phyloP scores from a whole-genome alignment of 1,140 invertebrate genomes.

The Papilio dardanus region DNA sequence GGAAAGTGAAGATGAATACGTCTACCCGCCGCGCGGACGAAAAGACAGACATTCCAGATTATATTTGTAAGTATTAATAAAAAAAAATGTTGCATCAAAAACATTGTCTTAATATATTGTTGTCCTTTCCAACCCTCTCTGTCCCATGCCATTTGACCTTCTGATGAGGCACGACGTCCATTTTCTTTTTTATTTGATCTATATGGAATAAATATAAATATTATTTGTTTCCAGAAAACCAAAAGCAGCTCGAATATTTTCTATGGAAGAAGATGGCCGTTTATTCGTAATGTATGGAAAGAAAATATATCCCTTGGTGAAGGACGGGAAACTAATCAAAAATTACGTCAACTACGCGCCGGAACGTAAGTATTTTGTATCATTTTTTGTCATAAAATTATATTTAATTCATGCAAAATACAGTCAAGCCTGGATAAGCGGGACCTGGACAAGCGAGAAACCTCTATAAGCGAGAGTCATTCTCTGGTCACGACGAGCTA shows the following conservation, averaged over 20 bases:
- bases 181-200: too few relatives aligned
- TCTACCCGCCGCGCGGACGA: slow-evolving; percentile 59
- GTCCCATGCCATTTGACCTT: too few relatives aligned
- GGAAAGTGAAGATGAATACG: slow-evolving; percentile 55
- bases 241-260: slow-evolving; percentile 53
- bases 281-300: slow-evolving; percentile 68
- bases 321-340: slow-evolving; percentile 61
- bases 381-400: not conserved
- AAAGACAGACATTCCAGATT: slow-evolving; percentile 53
- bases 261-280: slow-evolving; percentile 65
- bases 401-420: too few relatives aligned
- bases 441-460: too few relatives aligned
- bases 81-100: not conserved
- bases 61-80: slow-evolving; percentile 61
- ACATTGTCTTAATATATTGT: not conserved
- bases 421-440: too few relatives aligned
- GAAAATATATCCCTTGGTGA: slow-evolving; percentile 68
- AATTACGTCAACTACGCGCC: slow-evolving; percentile 55
- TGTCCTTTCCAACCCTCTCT: too few relatives aligned
- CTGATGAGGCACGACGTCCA: too few relatives aligned
- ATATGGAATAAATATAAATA: not conserved
- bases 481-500: too few relatives aligned
- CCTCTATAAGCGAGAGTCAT: too few relatives aligned
- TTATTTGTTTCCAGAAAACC: slow-evolving; percentile 60
- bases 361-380: slow-evolving; percentile 54